A percentile compares a stretch with the other conserved stretches of the same genome.
phyloP scores from a whole-genome alignment of 2,888 invertebrate genomes.

The Mactromeris polynyma region DNA sequence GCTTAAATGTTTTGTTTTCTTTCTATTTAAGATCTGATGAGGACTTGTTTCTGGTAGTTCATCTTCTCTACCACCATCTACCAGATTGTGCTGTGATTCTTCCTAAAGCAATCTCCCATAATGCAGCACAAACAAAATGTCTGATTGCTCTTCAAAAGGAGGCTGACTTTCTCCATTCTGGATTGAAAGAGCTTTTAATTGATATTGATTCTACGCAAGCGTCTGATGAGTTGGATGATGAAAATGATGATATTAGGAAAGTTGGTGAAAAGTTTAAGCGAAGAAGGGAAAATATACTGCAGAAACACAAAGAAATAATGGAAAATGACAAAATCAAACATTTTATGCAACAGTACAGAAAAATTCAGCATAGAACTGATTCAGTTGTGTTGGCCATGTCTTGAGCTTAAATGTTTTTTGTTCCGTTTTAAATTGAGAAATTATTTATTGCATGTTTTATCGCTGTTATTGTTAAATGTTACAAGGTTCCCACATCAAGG shows the following conservation, averaged over 20 bases:
- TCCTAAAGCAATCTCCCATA: slow-evolving; percentile 30
- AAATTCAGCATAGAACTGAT: slow-evolving; percentile 36
- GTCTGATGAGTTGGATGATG: slow-evolving; percentile 15
- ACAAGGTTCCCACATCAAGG: too few relatives aligned
- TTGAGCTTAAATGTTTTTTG: too few relatives aligned
- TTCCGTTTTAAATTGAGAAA: too few relatives aligned
- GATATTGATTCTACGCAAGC: slow-evolving; percentile 28
- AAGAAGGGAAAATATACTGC: slow-evolving; percentile 39
- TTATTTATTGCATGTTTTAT: too few relatives aligned
- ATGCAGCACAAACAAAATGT: slow-evolving; percentile 31
- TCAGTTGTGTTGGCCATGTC: neutral
- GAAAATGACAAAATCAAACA: slow-evolving; percentile 35
- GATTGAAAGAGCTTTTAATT: slow-evolving; percentile 53
- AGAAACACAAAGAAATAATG: slow-evolving; percentile 39
- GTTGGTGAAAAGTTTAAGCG: slow-evolving; percentile 62
- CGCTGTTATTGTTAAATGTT: too few relatives aligned
- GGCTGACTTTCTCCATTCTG: slow-evolving; percentile 51
- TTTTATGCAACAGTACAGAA: slow-evolving; percentile 24
- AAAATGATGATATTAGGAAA: slow-evolving; percentile 44
- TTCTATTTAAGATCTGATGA: slow-evolving; percentile 44
- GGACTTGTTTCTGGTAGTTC: slow-evolving; percentile 62
- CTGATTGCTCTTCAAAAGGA: slow-evolving; percentile 55
- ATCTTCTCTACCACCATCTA: slow-evolving; percentile 64
- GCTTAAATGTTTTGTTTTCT: neutral
- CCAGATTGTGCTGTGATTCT: slow-evolving; percentile 67